phyloP scores from a whole-genome alignment of 2,797 vertebrate genomes.

The Octomys mimax region DNA sequence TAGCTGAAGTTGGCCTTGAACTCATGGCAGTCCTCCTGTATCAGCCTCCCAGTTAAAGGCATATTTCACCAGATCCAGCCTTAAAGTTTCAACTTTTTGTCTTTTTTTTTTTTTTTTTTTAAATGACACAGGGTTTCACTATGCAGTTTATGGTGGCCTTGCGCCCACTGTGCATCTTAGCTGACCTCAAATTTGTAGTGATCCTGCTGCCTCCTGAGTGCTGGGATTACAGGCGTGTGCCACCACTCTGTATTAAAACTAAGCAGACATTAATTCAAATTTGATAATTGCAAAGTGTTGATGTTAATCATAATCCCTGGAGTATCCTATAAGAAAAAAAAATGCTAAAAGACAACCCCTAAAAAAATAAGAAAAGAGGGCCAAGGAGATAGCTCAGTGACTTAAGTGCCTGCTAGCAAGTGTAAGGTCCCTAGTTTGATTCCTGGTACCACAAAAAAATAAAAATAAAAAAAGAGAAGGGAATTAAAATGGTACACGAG shows the following conservation, averaged over 20 bases:
- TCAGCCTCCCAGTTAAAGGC: no score
- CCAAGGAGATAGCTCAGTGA: no score
- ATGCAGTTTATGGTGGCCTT: background rate
- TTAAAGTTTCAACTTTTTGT: background rate
- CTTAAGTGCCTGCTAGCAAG: no score
- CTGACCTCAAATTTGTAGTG: background rate
- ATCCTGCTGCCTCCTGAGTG: background rate
- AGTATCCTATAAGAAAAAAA: conserved; percentile 11
- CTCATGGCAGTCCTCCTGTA: no score
- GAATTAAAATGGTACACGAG: background rate
- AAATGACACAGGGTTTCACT: background rate
- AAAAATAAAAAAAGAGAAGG: background rate
- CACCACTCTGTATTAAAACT: background rate
- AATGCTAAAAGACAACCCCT: background rate
- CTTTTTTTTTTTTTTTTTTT: background rate
- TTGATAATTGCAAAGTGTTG: conserved; percentile 28
- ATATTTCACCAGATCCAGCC: no score
- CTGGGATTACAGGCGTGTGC: background rate
- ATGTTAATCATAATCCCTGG: background rate
- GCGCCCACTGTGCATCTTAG: background rate
- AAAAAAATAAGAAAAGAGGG: background rate
- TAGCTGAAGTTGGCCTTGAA: background rate
- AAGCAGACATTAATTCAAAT: conserved; percentile 37
- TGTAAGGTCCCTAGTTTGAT: no score
- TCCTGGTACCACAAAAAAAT: no score